Conservation (phyloP, 2,888 invertebrate genomes). For the Spatulosminthurus flaviceps region DNA sequence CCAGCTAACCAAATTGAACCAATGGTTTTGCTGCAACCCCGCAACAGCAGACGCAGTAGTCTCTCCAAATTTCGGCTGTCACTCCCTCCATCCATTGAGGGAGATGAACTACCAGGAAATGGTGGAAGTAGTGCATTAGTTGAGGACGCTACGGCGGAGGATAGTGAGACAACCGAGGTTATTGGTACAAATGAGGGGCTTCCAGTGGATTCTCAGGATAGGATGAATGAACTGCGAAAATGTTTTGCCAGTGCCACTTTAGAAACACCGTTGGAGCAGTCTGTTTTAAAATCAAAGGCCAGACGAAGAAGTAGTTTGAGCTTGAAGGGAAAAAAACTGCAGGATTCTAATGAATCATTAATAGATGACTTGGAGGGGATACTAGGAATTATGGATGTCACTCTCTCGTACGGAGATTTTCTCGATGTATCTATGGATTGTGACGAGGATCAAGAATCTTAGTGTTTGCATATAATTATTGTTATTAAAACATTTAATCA, state of each 20-base stretch:
- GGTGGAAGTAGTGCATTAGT: neutral
- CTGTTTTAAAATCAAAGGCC: neutral
- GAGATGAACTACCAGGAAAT: neutral
- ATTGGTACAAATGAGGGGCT: neutral
- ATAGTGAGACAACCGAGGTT: neutral
- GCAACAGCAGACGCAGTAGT: neutral
- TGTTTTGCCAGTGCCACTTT: neutral
- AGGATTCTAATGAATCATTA: conserved; percentile 11
- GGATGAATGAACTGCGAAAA: neutral
- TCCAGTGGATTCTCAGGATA: neutral
- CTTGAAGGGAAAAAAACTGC: conserved; percentile 11
- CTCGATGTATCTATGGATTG: conserved; percentile 24
- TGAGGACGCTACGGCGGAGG: no score
- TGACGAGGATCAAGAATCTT: conserved; percentile 1
- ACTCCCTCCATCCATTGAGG: conserved; percentile 3
- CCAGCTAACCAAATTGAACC: conserved; percentile 7
- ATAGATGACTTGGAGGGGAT: conserved; percentile 34
- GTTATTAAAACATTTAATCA: no score
- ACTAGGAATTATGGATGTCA: conserved; percentile 40
- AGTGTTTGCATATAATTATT: no score
- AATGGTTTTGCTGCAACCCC: neutral
- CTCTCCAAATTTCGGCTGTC: neutral
- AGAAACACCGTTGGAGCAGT: neutral
- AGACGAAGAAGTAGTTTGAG: conserved; percentile 31
- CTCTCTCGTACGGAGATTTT: conserved; percentile 27